Evolutionary conservation across 2,888 invertebrate genomes (phyloP).

Genomic region (Drosophila anomalata): DNA sequence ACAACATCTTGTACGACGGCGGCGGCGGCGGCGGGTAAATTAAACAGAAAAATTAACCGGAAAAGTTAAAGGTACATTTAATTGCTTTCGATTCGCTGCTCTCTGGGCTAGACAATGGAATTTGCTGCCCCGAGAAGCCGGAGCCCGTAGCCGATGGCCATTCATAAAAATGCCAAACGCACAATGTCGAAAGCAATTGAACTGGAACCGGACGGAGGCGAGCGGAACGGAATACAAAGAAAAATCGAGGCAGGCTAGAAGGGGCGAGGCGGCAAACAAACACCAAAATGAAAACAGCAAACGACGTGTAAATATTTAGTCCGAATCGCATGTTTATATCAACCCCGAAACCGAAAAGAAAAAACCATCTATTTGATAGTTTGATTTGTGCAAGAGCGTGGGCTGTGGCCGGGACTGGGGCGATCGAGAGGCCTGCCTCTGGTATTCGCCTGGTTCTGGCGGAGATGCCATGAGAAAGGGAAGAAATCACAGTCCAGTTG

Average conservation of each 20-base stretch:
- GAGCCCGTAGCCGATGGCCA: conserved; percentile 40
- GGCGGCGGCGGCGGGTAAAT: conserved; percentile 45
- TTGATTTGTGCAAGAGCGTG: conserved; percentile 38
- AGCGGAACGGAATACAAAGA: conserved; percentile 19
- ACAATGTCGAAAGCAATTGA: conserved; percentile 32
- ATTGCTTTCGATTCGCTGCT: conserved; percentile 29
- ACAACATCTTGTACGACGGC: conserved; percentile 32
- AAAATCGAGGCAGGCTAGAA: conserved; percentile 8
- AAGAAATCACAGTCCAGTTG: conserved; percentile 25
- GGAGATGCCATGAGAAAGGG: not conserved
- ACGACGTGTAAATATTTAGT: conserved; percentile 61
- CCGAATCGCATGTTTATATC: conserved; percentile 59
- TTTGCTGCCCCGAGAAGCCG: conserved; percentile 9
- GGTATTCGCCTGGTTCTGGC: not conserved
- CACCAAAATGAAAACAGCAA: conserved; percentile 57
- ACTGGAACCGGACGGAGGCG: conserved; percentile 21
- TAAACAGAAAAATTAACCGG: conserved; percentile 64
- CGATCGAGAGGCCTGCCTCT: not conserved
- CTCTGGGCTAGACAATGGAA: conserved; percentile 47
- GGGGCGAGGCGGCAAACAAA: conserved; percentile 23
- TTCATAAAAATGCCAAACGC: conserved; percentile 70
- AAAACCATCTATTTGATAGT: conserved; percentile 44
- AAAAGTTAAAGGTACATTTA: conserved; percentile 60
- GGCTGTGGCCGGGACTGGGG: not conserved
- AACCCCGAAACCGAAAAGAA: conserved; percentile 28